Percentiles rank a stretch among this genome's conserved stretches.
Conservation (phyloP, 2,888 invertebrate species). For the Perizoma affinitatum region DNA sequence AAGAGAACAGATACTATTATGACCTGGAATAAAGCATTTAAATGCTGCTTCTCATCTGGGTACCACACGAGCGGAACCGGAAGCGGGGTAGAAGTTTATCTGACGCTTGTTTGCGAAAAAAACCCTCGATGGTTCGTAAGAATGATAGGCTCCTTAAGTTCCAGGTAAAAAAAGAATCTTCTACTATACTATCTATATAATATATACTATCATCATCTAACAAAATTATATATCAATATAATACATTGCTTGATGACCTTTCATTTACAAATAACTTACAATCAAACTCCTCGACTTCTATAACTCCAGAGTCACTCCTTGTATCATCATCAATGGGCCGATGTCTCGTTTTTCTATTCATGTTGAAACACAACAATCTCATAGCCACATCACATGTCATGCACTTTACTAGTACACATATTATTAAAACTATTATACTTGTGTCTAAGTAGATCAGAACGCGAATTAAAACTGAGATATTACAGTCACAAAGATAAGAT, state of each 20-base stretch:
- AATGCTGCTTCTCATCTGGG: too few species aligned
- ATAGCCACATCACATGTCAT: slow-evolving; percentile 44
- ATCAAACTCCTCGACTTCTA: slow-evolving; percentile 56
- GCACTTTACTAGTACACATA: slow-evolving; percentile 42
- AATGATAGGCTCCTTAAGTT: too few species aligned
- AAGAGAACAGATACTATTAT: too few species aligned
- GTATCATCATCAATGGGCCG: slow-evolving; percentile 77
- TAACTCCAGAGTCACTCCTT: slow-evolving; percentile 67
- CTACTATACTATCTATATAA: too few species aligned
- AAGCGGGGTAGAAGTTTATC: too few species aligned
- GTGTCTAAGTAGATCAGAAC: slow-evolving; percentile 59
- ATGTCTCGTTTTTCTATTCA: slow-evolving; percentile 66
- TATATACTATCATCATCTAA: too few species aligned
- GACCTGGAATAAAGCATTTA: too few species aligned
- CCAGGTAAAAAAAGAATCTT: too few species aligned
- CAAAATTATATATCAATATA: too few species aligned
- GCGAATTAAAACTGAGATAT: slow-evolving; percentile 75
- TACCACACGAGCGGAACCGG: too few species aligned
- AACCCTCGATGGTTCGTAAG: too few species aligned
- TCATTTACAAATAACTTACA: slow-evolving; percentile 55
- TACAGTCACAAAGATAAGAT: slow-evolving; percentile 72
- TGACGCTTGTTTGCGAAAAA: too few species aligned
- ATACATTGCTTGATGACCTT: neutral
- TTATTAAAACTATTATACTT: slow-evolving; percentile 43
- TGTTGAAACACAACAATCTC: slow-evolving; percentile 45